These are phyloP conservation scores for Tetrao urogallus DNA, from an alignment of 2,113 vertebrate species.

Conservation along the genomic window DNA sequence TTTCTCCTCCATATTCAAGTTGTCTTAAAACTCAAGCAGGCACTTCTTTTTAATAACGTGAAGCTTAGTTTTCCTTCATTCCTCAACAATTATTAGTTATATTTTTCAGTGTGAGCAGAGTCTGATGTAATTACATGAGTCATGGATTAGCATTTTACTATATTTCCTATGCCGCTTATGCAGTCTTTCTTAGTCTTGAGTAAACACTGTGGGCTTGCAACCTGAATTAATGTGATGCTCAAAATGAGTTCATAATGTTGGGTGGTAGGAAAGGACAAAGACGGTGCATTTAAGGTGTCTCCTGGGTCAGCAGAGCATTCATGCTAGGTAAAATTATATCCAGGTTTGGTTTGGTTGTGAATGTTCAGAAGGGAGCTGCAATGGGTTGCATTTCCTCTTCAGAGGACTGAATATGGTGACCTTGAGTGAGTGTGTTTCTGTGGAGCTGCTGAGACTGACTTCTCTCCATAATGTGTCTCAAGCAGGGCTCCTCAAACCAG, in stretches of 20 bases:
- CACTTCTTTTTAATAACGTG: conserved; percentile 18
- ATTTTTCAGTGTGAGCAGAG: not conserved
- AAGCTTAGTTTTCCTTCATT: conserved; percentile 7
- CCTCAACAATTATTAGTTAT: not conserved
- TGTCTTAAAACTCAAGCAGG: not conserved
- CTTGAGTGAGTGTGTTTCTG: not conserved
- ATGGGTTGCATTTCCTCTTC: not conserved
- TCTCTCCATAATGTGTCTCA: not conserved
- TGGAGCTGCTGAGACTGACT: not conserved
- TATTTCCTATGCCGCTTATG: not conserved
- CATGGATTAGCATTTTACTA: not conserved
- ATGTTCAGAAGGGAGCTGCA: not conserved
- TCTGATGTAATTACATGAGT: conserved; percentile 21
- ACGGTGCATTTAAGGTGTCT: not conserved
- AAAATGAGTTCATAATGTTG: not conserved
- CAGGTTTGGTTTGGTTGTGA: not conserved
- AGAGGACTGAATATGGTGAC: not conserved
- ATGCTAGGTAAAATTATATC: not conserved
- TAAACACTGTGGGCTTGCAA: not conserved
- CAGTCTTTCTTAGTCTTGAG: not conserved
- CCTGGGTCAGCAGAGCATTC: not conserved
- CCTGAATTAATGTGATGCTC: not conserved
- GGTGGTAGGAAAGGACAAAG: not conserved
- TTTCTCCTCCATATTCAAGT: not conserved
- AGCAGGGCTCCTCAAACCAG: rapidly evolving